phyloP scores from a whole-genome alignment of 2,797 vertebrate species.

The Distichodus sexfasciatus region DNA sequence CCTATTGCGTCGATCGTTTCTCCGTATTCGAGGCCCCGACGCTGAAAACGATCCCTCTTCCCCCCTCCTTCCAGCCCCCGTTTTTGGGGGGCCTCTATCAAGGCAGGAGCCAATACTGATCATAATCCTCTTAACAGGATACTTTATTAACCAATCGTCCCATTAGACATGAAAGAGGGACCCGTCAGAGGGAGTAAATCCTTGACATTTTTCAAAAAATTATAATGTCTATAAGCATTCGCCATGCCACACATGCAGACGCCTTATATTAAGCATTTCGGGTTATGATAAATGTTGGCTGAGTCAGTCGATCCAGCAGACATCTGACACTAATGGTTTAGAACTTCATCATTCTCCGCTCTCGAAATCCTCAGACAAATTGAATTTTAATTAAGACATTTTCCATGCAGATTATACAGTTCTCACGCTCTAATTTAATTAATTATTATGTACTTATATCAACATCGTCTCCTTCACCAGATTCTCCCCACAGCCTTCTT shows the following conservation, averaged over 20 bases:
- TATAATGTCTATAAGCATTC: slow-evolving; percentile 5
- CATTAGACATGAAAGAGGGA: slow-evolving; percentile 66
- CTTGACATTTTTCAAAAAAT: slow-evolving; percentile 14
- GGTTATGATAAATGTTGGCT: slow-evolving; percentile 51
- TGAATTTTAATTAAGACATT: slow-evolving; percentile 60
- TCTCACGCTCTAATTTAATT: slow-evolving; percentile 55
- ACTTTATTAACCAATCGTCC: slow-evolving; percentile 73
- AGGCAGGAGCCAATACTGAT: slow-evolving; percentile 68
- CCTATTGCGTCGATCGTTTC: slow-evolving; percentile 30
- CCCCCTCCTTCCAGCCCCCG: too few relatives aligned
- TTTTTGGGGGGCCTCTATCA: slow-evolving; percentile 66
- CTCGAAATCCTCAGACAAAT: slow-evolving; percentile 50
- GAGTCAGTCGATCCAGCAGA: slow-evolving; percentile 43
- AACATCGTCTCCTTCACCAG: slow-evolving; percentile 19
- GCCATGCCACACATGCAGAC: background rate
- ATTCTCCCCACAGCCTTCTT: slow-evolving; percentile 9
- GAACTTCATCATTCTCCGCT: slow-evolving; percentile 17
- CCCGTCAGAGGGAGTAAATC: slow-evolving; percentile 29
- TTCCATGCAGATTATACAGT: slow-evolving; percentile 58
- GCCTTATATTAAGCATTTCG: slow-evolving; percentile 23
- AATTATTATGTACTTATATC: too few relatives aligned
- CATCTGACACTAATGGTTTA: slow-evolving; percentile 37
- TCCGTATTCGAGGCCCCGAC: slow-evolving; percentile 23
- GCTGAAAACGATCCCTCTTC: slow-evolving; percentile 23
- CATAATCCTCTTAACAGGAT: slow-evolving; percentile 75